These are phyloP conservation scores for Characodon lateralis DNA, from an alignment of 2,797 vertebrate genomes.

Conservation along the genomic window DNA sequence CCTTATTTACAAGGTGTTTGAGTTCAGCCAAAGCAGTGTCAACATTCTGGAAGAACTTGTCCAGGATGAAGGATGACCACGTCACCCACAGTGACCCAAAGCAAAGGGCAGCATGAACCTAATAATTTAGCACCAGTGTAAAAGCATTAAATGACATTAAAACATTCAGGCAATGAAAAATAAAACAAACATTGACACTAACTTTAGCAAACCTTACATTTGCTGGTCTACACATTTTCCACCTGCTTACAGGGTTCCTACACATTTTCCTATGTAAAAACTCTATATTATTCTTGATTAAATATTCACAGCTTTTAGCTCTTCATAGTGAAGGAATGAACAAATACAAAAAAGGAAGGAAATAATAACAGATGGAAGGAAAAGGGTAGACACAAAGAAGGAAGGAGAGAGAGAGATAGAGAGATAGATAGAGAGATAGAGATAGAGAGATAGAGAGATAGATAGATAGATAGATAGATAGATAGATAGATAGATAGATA, in stretches of 20 bases:
- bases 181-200: not conserved
- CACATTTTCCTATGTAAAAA: too few species aligned
- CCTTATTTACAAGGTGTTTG: slow-evolving; percentile 81
- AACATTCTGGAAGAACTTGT: slow-evolving; percentile 83
- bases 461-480: not conserved
- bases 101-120: slow-evolving; percentile 81
- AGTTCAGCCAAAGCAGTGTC: slow-evolving; percentile 77
- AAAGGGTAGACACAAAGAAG: too few species aligned
- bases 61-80: slow-evolving; percentile 85
- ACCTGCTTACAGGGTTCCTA: too few species aligned
- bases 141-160: not conserved
- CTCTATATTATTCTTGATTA: not conserved
- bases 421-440: not conserved
- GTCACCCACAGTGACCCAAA: slow-evolving; percentile 82
- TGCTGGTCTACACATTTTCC: too few species aligned
- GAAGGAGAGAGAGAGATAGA: not conserved
- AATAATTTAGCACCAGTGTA: slow-evolving; percentile 9
- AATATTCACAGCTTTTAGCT: not conserved
- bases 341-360: not conserved
- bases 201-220: not conserved
- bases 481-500: not conserved
- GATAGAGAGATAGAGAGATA: not conserved
- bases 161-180: not conserved
- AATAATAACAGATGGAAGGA: not conserved
- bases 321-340: not conserved